Evolutionary conservation across 1,140 invertebrate species (phyloP), one percentile per base, ranked within the genome.

Genomic region (Leptoteleia sp.): DNA sequence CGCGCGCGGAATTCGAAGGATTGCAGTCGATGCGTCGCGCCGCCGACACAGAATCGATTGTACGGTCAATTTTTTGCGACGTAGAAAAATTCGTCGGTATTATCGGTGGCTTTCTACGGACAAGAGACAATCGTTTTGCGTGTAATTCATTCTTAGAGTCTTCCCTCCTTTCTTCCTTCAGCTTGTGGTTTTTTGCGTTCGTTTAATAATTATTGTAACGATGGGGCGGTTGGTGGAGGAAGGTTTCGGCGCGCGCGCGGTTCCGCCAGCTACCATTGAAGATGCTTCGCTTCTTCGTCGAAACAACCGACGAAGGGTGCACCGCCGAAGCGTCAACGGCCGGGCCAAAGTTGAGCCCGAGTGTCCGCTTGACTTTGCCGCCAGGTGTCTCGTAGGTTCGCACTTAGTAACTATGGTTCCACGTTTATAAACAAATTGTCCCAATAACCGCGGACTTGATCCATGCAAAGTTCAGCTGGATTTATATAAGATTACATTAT

Each of bases 401-500:
- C 38, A 35, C 54, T 59, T 50, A 52, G 4, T 59, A 38, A 33
- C 65, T 70, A 70, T 35, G 48, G 38, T 71, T 71, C 9, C 31
- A 54, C 37, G 70, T 64, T 64, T 73, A 55, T 61, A 71, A 71
- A 71, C 45, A 31, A 71, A 71, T 61, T 43, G 12, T 5, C 54
- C 50, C 42, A 71, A 71, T 61, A 13, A 33, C 42, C 57, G 57
- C 50, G 70, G 70, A 73, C 59, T 72, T 73, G 40, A 57, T 73
- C 70, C 70, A 57, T 50, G 70, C 42, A 73, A 73, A 57, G 59
- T 73, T 73, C 59, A 72, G 68, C 59, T 65, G 70, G 52, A 65
- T 73, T 73, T 72, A 29, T 62, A 57, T 73, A 57, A 64, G 59
- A 73, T 64, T 73, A 73, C 70, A 65, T 64, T 62, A 72, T 40